Percentiles rank a stretch among this genome's conserved stretches.
phyloP scores from a whole-genome alignment of 2,113 vertebrate species.

The Lasiurus borealis region DNA sequence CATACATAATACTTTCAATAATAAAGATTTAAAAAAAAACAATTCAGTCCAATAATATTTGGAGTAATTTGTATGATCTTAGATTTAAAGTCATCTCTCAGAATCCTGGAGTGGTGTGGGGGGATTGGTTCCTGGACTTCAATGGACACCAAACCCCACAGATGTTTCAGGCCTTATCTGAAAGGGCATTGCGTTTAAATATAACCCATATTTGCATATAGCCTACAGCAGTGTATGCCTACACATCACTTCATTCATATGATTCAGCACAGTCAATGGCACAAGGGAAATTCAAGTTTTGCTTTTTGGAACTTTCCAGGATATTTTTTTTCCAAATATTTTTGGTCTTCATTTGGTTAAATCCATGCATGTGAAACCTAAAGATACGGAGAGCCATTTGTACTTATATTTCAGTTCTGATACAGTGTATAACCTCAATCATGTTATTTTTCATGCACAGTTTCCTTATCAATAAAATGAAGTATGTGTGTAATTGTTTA shows the following conservation, averaged over 20 bases:
- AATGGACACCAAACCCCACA: not conserved
- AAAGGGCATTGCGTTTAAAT: not conserved
- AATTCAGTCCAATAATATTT: not conserved
- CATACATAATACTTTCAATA: too few species aligned
- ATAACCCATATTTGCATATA: not conserved
- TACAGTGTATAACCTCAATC: not conserved
- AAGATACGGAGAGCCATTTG: not conserved
- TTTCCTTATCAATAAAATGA: constrained; percentile 16
- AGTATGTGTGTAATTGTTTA: not conserved
- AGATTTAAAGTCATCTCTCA: not conserved
- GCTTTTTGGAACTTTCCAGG: not conserved
- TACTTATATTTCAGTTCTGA: not conserved
- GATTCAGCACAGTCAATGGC: not conserved
- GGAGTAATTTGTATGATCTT: not conserved
- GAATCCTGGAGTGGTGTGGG: not conserved
- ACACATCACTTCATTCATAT: not conserved
- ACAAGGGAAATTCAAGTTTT: not conserved
- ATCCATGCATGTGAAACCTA: not conserved
- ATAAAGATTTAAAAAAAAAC: too few species aligned
- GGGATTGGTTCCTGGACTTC: not conserved
- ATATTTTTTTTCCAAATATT: not conserved
- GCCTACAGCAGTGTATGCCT: not conserved
- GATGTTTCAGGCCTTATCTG: not conserved
- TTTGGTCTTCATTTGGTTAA: not conserved
- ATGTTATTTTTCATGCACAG: not conserved